Percentiles rank a stretch among this genome's conserved stretches.
These are phyloP conservation scores for Cyanoramphus novaezelandiae DNA, from an alignment of 2,113 vertebrate species.

Conservation along the genomic window DNA sequence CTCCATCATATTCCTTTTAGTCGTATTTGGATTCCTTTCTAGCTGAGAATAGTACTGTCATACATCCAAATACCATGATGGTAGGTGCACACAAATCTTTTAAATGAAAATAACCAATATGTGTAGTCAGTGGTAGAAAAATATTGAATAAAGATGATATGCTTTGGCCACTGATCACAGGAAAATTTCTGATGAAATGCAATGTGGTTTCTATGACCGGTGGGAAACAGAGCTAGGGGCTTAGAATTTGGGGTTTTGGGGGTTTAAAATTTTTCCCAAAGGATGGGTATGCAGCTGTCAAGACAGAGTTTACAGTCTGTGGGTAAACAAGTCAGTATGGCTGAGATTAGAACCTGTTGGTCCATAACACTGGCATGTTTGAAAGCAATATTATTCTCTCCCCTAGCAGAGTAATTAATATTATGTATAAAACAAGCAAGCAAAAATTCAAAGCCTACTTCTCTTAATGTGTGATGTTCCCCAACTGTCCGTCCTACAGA, in stretches of 20 bases:
- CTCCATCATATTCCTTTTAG: neutral
- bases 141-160: neutral
- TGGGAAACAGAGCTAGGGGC: neutral
- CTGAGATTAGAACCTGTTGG: neutral
- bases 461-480: neutral
- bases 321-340: neutral
- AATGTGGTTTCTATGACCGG: neutral
- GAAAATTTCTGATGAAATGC: neutral
- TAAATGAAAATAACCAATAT: neutral
- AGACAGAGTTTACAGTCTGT: neutral
- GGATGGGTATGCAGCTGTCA: neutral
- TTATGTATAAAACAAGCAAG: neutral
- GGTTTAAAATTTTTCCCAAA: neutral
- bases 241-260: accelerated
- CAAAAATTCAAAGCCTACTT: neutral
- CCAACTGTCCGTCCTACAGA: neutral
- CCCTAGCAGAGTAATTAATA: neutral
- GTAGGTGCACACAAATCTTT: neutral
- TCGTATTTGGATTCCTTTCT: slow-evolving; percentile 27
- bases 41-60: slow-evolving; percentile 10
- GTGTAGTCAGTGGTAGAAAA: neutral
- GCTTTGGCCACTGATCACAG: neutral
- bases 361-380: neutral
- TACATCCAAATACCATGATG: neutral
- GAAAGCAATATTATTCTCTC: neutral